Conservation (phyloP, 1,140 invertebrate species). For the Ericerus pela region DNA sequence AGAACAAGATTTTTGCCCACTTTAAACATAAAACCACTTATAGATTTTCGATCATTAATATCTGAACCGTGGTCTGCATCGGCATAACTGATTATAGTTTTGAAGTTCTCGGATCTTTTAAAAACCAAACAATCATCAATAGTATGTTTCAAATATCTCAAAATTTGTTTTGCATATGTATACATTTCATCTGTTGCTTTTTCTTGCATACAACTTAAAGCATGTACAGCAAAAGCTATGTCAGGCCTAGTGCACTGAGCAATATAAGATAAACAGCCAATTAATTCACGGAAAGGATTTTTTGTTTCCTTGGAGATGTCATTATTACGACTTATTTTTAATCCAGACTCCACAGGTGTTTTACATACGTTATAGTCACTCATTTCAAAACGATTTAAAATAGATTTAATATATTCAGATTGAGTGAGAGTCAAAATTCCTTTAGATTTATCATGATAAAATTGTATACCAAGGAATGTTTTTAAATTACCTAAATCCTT, state of each 20-base stretch:
- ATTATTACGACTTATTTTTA: conserved; percentile 23
- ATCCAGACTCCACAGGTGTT: conserved; percentile 30
- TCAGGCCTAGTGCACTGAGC: not conserved
- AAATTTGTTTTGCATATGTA: not conserved
- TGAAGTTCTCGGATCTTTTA: conserved; percentile 11
- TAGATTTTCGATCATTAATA: conserved; percentile 25
- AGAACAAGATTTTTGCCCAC: conserved; percentile 19
- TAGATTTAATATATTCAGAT: conserved; percentile 31
- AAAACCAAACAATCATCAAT: not conserved
- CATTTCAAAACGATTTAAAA: conserved; percentile 29
- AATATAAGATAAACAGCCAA: conserved; percentile 8
- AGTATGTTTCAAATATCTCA: conserved; percentile 12
- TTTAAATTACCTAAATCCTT: conserved; percentile 28
- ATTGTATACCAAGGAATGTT: conserved; percentile 15
- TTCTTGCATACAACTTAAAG: not conserved
- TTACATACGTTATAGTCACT: conserved; percentile 27
- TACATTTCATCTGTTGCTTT: not conserved
- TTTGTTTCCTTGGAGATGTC: conserved; percentile 3
- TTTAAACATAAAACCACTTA: conserved; percentile 22
- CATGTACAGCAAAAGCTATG: conserved; percentile 4
- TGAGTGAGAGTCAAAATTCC: conserved; percentile 25
- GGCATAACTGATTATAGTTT: conserved; percentile 20
- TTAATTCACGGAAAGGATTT: conserved; percentile 6
- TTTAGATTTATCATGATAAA: not conserved
- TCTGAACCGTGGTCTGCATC: conserved; percentile 30